Conservation (phyloP, 2,888 invertebrate genomes). For the Thumatha senex region DNA sequence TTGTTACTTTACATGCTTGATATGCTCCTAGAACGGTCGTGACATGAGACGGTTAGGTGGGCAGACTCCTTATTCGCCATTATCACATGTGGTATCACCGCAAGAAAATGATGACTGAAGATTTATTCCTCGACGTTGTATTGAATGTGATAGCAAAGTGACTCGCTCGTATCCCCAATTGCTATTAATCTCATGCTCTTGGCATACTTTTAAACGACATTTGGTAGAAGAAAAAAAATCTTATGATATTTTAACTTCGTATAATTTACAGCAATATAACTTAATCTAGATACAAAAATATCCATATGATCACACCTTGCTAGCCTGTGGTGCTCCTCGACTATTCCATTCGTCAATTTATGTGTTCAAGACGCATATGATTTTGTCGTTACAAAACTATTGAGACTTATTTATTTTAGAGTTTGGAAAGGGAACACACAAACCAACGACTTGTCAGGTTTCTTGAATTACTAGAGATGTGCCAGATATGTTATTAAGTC, state of each 20-base stretch:
- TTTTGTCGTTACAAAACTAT: neutral
- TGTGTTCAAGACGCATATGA: conserved; percentile 35
- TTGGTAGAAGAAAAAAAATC: neutral
- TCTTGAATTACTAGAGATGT: conserved; percentile 20
- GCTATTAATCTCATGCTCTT: too few relatives aligned
- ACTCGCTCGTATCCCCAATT: too few relatives aligned
- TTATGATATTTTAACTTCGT: conserved; percentile 63
- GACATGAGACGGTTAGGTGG: too few relatives aligned
- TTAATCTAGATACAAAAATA: conserved; percentile 81
- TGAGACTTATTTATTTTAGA: neutral
- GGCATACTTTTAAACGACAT: too few relatives aligned
- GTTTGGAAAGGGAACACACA: conserved; percentile 20
- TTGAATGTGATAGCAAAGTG: too few relatives aligned
- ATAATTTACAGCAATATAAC: conserved; percentile 76
- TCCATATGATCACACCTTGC: conserved; percentile 62
- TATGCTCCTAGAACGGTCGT: too few relatives aligned
- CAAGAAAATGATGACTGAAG: too few relatives aligned
- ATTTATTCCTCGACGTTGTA: too few relatives aligned
- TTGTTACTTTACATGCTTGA: too few relatives aligned
- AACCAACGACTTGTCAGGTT: conserved; percentile 17
- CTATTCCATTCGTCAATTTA: conserved; percentile 42
- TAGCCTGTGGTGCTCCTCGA: conserved; percentile 43
- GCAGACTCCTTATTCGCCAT: too few relatives aligned
- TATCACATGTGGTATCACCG: too few relatives aligned
- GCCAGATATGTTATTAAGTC: conserved; percentile 22